These are phyloP conservation scores for Epinephelus coioides DNA, from an alignment of 2,797 vertebrate genomes.

Conservation along the genomic window DNA sequence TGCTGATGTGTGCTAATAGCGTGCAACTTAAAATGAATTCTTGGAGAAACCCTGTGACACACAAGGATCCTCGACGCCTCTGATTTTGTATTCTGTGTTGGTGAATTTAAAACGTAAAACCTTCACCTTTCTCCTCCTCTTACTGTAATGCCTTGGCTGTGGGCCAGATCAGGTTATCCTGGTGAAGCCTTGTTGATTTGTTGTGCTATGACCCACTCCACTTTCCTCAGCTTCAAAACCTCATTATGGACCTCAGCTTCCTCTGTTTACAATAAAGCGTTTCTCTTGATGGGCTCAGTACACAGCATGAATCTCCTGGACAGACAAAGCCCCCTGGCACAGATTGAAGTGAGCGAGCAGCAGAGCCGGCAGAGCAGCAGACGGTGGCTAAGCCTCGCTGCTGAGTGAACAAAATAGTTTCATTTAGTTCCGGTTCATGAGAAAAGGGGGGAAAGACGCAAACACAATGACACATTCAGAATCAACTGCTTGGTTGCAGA, in stretches of 20 bases:
- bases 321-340: slow-evolving; percentile 67
- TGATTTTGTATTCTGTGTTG: background rate
- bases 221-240: slow-evolving; percentile 64
- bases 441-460: slow-evolving; percentile 35
- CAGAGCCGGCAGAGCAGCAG: slow-evolving; percentile 55
- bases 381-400: slow-evolving; percentile 63
- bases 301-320: slow-evolving; percentile 59
- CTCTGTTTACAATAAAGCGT: slow-evolving; percentile 51
- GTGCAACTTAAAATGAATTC: background rate
- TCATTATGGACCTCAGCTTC: slow-evolving; percentile 59
- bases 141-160: slow-evolving; percentile 25
- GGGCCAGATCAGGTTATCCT: slow-evolving; percentile 24
- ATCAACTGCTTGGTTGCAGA: slow-evolving; percentile 15
- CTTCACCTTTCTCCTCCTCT: slow-evolving; percentile 2
- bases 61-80: background rate
- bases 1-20: slow-evolving; percentile 18
- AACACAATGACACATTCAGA: slow-evolving; percentile 54
- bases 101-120: slow-evolving; percentile 22
- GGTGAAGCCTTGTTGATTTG: slow-evolving; percentile 49
- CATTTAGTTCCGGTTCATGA: slow-evolving; percentile 65
- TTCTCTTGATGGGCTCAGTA: slow-evolving; percentile 53
- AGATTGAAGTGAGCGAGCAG: slow-evolving; percentile 54
- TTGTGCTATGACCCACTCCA: slow-evolving; percentile 64
- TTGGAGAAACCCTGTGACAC: slow-evolving; percentile 6
- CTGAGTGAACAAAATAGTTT: slow-evolving; percentile 69